Evolutionary conservation across 2,113 vertebrate genomes (phyloP).

Genomic region (Brevimyrus niger): DNA sequence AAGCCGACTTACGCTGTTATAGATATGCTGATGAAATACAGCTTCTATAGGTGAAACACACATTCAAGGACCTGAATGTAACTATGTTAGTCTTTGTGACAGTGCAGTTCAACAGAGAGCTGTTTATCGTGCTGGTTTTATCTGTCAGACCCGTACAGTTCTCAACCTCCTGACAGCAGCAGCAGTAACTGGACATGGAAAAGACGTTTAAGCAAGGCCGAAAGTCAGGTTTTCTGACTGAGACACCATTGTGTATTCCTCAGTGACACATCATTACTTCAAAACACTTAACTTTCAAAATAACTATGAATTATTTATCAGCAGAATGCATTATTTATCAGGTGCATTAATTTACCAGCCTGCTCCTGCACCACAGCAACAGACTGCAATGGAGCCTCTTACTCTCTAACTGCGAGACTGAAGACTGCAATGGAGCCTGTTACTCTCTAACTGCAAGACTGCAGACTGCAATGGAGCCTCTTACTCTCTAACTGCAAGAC

Average conservation of each 20-base stretch:
- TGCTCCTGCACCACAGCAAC: neutral
- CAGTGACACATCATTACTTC: conserved; percentile 3
- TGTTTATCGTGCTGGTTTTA: neutral
- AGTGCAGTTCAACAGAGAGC: neutral
- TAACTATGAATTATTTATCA: conserved; percentile 9
- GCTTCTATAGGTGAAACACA: neutral
- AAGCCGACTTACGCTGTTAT: neutral
- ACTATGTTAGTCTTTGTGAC: neutral
- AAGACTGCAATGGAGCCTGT: no score
- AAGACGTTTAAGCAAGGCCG: neutral
- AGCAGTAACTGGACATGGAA: neutral
- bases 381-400: neutral
- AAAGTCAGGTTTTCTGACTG: neutral
- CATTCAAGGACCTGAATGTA: neutral
- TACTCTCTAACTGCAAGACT: neutral
- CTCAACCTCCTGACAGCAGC: neutral
- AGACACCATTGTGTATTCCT: neutral
- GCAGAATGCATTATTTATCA: conserved; percentile 4
- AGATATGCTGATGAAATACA: neutral
- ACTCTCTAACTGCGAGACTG: neutral
- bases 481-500: no score
- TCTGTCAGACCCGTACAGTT: neutral
- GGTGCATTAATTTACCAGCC: conserved; percentile 1
- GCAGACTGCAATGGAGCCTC: neutral
- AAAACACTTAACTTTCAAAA: conserved; percentile 11